These are phyloP conservation scores for Scomberomorus guttatus DNA, from an alignment of 2,797 vertebrate genomes.

Conservation along the genomic window DNA sequence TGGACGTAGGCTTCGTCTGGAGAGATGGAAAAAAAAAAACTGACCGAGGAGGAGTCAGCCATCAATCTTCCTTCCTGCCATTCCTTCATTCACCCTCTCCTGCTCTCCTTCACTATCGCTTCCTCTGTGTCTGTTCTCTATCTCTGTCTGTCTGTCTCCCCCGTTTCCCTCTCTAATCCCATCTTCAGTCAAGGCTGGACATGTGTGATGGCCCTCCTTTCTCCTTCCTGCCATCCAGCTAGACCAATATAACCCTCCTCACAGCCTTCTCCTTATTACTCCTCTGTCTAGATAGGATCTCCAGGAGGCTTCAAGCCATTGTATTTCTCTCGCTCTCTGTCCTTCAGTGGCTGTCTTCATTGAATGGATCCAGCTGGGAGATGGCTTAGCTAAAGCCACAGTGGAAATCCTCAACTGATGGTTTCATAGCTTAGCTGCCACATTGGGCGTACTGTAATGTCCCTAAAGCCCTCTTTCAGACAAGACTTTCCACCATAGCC, in stretches of 20 bases:
- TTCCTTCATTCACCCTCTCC: slow-evolving; percentile 54
- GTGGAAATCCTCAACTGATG: slow-evolving; percentile 70
- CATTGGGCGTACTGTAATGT: slow-evolving; percentile 18
- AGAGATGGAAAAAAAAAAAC: slow-evolving; percentile 53
- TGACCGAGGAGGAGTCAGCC: slow-evolving; percentile 69
- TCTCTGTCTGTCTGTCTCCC: slow-evolving; percentile 59
- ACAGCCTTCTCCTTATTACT: slow-evolving; percentile 69
- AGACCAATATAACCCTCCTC: slow-evolving; percentile 59
- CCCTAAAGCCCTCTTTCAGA: slow-evolving; percentile 42
- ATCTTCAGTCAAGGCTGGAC: slow-evolving; percentile 63
- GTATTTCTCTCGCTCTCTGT: slow-evolving; percentile 60
- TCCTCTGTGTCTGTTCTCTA: slow-evolving; percentile 63
- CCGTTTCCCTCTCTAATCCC: slow-evolving; percentile 58
- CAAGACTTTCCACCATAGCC: slow-evolving; percentile 19
- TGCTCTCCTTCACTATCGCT: slow-evolving; percentile 61
- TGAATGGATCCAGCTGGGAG: slow-evolving; percentile 55
- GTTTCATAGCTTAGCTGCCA: slow-evolving; percentile 57
- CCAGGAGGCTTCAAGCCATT: slow-evolving; percentile 56
- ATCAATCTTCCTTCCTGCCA: slow-evolving; percentile 77
- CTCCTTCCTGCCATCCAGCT: slow-evolving; percentile 55
- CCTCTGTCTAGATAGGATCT: slow-evolving; percentile 70
- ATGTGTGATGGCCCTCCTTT: slow-evolving; percentile 65
- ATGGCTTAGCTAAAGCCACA: slow-evolving; percentile 69
- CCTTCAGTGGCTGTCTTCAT: slow-evolving; percentile 56
- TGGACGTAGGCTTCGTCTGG: slow-evolving; percentile 41